These are phyloP conservation scores for Subanguina moxae DNA, from an alignment of 1,140 invertebrate genomes.

Conservation along the genomic window DNA sequence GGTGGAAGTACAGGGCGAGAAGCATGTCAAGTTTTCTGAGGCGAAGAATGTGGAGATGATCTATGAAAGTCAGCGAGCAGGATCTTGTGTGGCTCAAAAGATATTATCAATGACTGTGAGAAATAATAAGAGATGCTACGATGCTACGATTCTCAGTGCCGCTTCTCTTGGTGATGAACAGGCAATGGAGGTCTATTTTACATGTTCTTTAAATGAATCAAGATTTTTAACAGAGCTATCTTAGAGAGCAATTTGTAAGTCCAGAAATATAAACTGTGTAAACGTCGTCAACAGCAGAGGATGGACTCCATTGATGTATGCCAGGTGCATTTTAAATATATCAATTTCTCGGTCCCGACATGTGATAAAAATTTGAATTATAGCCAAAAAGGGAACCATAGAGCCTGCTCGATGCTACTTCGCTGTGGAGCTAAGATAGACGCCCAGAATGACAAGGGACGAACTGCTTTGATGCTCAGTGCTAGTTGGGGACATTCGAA, in stretches of 20 bases:
- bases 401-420: background rate
- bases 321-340: background rate
- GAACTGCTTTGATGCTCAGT: background rate
- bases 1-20: too few relatives aligned
- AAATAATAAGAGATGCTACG: background rate
- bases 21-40: too few relatives aligned
- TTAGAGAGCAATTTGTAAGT: background rate
- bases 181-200: background rate
- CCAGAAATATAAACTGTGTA: background rate
- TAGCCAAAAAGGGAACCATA: background rate
- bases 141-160: background rate
- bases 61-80: too few relatives aligned
- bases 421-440: background rate
- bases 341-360: too few relatives aligned
- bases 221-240: background rate
- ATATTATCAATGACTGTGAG: too few relatives aligned
- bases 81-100: too few relatives aligned
- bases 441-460: background rate
- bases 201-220: too few relatives aligned
- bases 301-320: slow-evolving; percentile 1
- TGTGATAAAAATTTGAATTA: too few relatives aligned
- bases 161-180: slow-evolving; percentile 1
- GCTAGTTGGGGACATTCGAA: background rate
- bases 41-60: too few relatives aligned
- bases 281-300: background rate